Conservation (phyloP, 2,888 invertebrate species). For the Caenorhabditis uteleia region DNA sequence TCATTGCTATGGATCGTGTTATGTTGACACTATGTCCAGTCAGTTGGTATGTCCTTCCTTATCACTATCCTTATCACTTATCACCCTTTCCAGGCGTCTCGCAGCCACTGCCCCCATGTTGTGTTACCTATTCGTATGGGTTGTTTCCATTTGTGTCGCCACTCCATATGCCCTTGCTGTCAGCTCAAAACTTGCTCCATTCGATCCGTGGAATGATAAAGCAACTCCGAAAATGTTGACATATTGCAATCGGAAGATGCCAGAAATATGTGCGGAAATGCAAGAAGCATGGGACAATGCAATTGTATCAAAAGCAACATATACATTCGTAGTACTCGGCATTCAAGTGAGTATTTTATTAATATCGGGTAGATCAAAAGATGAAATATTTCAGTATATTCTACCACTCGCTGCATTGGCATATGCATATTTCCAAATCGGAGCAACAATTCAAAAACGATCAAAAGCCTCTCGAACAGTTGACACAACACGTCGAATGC, state of each 20-base stretch:
- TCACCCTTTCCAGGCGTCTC: conserved; percentile 48
- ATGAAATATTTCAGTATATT: conserved; percentile 44
- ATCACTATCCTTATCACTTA: background rate
- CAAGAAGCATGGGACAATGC: conserved; percentile 57
- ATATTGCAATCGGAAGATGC: conserved; percentile 22
- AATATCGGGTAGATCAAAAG: background rate
- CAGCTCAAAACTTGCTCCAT: conserved; percentile 52
- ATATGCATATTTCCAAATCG: conserved; percentile 67
- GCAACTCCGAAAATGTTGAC: conserved; percentile 38
- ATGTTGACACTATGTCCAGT: conserved; percentile 67
- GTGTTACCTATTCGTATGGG: conserved; percentile 65
- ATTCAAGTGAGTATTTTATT: conserved; percentile 26
- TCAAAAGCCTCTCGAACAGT: conserved; percentile 46
- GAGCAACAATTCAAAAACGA: conserved; percentile 62
- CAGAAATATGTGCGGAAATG: conserved; percentile 41
- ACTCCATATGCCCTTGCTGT: conserved; percentile 67
- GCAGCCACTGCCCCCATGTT: conserved; percentile 65
- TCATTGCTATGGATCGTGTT: conserved; percentile 67
- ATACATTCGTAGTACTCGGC: conserved; percentile 59
- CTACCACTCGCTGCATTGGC: conserved; percentile 61
- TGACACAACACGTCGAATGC: conserved; percentile 40
- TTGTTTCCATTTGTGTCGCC: conserved; percentile 63
- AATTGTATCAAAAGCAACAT: conserved; percentile 55
- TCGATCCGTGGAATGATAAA: conserved; percentile 59
- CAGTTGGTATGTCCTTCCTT: conserved; percentile 52